A percentile compares a stretch with the other conserved stretches of the same genome.
Evolutionary conservation across 2,113 vertebrate genomes (phyloP).

Genomic region (Craseonycteris thonglongyai): DNA sequence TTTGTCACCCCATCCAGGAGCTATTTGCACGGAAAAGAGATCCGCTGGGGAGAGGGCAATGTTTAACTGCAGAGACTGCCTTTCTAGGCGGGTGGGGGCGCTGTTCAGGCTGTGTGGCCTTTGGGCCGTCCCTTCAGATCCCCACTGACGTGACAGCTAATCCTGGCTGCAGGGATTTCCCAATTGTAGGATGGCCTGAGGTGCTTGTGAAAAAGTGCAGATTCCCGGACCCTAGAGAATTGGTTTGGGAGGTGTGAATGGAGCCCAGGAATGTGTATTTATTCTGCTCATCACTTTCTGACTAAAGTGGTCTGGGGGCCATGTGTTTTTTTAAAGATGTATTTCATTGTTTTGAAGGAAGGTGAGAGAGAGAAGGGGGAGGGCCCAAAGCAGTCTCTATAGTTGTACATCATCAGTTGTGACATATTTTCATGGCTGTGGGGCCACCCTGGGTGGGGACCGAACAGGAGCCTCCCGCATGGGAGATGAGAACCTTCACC

Average conservation of each 20-base stretch:
- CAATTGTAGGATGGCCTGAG: background rate
- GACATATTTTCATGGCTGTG: too few relatives aligned
- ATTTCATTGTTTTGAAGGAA: too few relatives aligned
- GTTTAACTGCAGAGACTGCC: constrained; percentile 46
- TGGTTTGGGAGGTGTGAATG: background rate
- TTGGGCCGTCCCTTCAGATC: background rate
- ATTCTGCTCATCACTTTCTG: background rate
- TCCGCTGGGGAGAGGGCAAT: constrained; percentile 39
- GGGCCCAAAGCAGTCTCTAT: too few relatives aligned
- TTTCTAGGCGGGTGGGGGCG: background rate
- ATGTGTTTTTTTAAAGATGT: too few relatives aligned
- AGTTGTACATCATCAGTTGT: too few relatives aligned
- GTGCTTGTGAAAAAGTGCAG: background rate
- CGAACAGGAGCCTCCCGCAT: too few relatives aligned
- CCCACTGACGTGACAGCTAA: background rate
- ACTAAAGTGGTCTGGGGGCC: background rate
- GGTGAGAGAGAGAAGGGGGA: too few relatives aligned
- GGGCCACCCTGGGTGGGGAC: too few relatives aligned
- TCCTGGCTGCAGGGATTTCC: background rate
- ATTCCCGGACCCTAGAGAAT: background rate
- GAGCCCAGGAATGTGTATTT: background rate
- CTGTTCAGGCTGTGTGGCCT: background rate
- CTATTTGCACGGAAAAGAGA: constrained; percentile 65
- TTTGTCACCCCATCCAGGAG: constrained; percentile 69
- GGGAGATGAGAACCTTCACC: too few relatives aligned